A percentile compares a stretch with the other conserved stretches of the same genome.
Evolutionary conservation across 2,113 vertebrate species (phyloP).

Genomic region (Excalfactoria chinensis): DNA sequence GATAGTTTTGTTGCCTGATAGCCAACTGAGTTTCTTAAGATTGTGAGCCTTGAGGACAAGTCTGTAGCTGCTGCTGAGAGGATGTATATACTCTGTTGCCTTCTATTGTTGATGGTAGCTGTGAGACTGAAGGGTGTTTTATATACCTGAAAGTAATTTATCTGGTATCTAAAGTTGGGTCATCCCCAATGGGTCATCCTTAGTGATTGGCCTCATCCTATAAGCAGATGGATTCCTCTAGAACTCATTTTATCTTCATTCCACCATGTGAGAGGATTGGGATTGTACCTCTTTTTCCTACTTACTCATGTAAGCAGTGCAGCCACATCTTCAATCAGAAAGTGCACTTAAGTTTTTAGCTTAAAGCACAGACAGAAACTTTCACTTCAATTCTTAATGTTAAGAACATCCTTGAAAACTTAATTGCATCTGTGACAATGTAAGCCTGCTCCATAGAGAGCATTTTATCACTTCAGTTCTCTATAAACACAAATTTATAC

Average conservation of each 20-base stretch:
- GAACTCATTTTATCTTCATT: neutral
- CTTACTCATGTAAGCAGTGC: neutral
- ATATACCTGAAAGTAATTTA: neutral
- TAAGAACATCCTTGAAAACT: constrained; percentile 21
- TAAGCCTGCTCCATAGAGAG: neutral
- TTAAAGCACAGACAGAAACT: neutral
- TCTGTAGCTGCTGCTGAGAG: neutral
- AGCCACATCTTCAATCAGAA: neutral
- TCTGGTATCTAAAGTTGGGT: neutral
- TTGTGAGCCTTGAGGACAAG: neutral
- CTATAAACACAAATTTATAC: neutral
- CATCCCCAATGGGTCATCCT: neutral
- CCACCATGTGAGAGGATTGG: neutral
- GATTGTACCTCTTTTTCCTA: neutral
- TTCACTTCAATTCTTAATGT: neutral
- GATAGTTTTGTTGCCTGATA: neutral
- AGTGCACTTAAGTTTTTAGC: neutral
- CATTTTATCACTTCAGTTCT: neutral
- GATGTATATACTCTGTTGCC: neutral
- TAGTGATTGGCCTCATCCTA: neutral
- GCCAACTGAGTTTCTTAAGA: neutral
- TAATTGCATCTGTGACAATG: neutral
- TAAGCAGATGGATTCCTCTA: neutral
- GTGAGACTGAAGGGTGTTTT: neutral
- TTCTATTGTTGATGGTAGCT: neutral